Percentiles rank a stretch among this genome's conserved stretches.
Conservation (phyloP, 2,888 invertebrate genomes). For the Nomada goodeniana region DNA sequence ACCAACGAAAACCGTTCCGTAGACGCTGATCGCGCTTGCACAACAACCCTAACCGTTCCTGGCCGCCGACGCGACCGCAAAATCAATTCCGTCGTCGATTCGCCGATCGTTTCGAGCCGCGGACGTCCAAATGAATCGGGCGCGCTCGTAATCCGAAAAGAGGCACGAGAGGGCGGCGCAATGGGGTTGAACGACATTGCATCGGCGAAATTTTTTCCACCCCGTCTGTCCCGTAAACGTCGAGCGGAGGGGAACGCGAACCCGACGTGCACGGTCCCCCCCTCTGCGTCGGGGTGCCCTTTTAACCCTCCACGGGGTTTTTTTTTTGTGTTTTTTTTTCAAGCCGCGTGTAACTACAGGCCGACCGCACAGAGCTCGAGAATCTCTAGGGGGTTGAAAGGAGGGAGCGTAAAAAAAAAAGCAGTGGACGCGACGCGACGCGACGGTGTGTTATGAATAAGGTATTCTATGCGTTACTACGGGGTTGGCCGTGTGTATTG, state of each 20-base stretch:
- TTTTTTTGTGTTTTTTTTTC: conserved; percentile 27
- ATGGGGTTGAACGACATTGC: background rate
- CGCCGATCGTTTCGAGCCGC: background rate
- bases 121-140: conserved; percentile 13
- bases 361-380: conserved; percentile 22
- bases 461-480: conserved; percentile 79
- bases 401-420: conserved; percentile 17
- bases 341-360: conserved; percentile 57
- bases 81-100: background rate
- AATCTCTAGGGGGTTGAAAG: conserved; percentile 37
- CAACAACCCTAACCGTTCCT: background rate
- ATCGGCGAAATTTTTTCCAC: background rate
- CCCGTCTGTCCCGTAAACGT: conserved; percentile 22
- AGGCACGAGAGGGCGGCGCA: background rate
- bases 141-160: background rate
- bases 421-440: conserved; percentile 49
- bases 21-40: background rate
- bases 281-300: conserved; percentile 17
- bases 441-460: conserved; percentile 75
- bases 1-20: background rate
- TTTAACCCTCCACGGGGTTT: conserved; percentile 29
- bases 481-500: conserved; percentile 79
- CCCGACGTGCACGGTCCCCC: conserved; percentile 5
- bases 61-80: conserved; percentile 1
- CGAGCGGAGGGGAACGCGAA: conserved; percentile 7